A percentile compares a stretch with the other conserved stretches of the same genome.
These are phyloP conservation scores for Chaetogeoica ovagalla DNA, from an alignment of 2,888 invertebrate species.

Conservation along the genomic window DNA sequence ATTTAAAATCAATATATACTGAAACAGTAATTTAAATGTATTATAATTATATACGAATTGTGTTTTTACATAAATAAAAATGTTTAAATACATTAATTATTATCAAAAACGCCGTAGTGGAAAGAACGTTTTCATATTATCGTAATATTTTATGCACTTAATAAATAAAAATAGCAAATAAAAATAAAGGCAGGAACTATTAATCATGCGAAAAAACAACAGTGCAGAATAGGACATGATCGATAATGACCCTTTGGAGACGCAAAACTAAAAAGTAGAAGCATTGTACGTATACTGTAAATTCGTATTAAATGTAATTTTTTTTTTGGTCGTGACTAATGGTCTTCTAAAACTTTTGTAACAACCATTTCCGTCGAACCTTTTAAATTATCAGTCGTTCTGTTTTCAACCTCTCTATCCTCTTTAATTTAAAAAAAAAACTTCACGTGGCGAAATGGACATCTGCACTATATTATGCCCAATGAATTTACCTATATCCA, in stretches of 20 bases:
- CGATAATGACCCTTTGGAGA: conserved; percentile 37
- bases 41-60: not conserved
- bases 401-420: conserved; percentile 13
- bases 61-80: conserved; percentile 4
- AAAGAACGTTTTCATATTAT: conserved; percentile 6
- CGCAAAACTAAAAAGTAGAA: conserved; percentile 32
- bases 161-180: not conserved
- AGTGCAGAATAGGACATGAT: conserved; percentile 22
- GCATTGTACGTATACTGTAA: conserved; percentile 15
- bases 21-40: not conserved
- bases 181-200: not conserved
- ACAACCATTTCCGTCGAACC: conserved; percentile 31
- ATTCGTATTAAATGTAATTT: conserved; percentile 36
- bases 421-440: conserved; percentile 30
- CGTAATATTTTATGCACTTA: conserved; percentile 15
- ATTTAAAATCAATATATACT: not conserved
- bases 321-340: conserved; percentile 39
- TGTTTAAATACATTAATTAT: not conserved
- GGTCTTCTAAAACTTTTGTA: conserved; percentile 29
- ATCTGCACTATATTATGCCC: not conserved
- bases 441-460: conserved; percentile 2
- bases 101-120: not conserved
- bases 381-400: conserved; percentile 41
- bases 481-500: not conserved
- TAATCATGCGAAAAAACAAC: conserved; percentile 46